Percentiles rank a stretch among this genome's conserved stretches.
Evolutionary conservation across 2,113 vertebrate genomes (phyloP).

Genomic region (Anolis carolinensis): DNA sequence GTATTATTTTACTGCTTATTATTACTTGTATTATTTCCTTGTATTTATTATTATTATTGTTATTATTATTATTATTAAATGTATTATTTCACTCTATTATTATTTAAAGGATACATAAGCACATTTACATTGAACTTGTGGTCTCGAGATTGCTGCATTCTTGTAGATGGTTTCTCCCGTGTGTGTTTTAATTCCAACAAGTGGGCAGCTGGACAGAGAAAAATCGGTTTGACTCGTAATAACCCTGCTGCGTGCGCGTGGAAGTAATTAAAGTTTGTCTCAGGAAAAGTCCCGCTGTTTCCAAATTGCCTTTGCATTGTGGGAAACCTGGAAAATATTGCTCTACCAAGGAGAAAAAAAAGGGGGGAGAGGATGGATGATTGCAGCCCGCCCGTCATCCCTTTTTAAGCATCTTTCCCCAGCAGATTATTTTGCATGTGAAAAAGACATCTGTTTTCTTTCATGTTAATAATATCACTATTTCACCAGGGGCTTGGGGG

Average conservation of each 20-base stretch:
- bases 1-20: too few species aligned
- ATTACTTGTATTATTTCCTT: too few species aligned
- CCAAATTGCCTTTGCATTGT: constrained; percentile 53
- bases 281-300: constrained; percentile 50
- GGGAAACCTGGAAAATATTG: constrained; percentile 54
- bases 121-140: too few species aligned
- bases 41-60: too few species aligned
- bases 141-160: not conserved
- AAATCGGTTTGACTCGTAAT: not conserved
- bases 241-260: not conserved
- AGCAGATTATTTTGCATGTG: constrained; percentile 57
- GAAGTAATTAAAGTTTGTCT: constrained; percentile 10
- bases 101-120: too few species aligned
- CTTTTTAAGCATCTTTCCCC: not conserved
- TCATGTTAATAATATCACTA: constrained; percentile 13
- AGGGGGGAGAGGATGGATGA: constrained; percentile 18
- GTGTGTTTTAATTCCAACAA: not conserved
- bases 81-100: too few species aligned
- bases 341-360: constrained; percentile 1
- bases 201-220: not conserved
- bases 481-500: not conserved
- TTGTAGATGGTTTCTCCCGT: not conserved
- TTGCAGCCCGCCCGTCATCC: constrained; percentile 28
- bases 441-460: constrained; percentile 63
- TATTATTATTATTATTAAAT: too few species aligned